Evolutionary conservation across 2,797 vertebrate genomes (phyloP).

Genomic region (Hyperoplus immaculatus): DNA sequence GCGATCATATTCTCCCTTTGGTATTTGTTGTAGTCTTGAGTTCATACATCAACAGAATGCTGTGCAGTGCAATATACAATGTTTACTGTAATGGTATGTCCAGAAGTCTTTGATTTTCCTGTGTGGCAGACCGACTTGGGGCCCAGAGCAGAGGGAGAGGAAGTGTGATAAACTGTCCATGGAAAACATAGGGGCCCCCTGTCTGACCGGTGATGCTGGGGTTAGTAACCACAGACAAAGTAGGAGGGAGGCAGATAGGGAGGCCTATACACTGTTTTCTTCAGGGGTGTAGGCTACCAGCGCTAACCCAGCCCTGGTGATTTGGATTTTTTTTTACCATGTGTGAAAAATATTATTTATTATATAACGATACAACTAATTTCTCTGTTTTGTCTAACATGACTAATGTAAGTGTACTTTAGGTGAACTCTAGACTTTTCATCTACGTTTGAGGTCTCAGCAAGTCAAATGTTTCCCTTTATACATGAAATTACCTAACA

Average conservation of each 20-base stretch:
- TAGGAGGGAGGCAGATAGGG: conserved; percentile 60
- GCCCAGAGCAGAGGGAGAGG: conserved; percentile 61
- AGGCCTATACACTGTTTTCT: conserved; percentile 34
- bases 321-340: neutral
- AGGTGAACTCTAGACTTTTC: too few species aligned
- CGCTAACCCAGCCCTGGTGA: conserved; percentile 5
- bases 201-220: conserved; percentile 54
- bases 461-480: too few species aligned
- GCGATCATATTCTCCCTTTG: conserved; percentile 41
- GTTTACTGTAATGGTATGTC: conserved; percentile 56
- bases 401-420: neutral
- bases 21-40: conserved; percentile 34
- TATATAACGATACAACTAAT: neutral
- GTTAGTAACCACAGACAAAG: conserved; percentile 69
- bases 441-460: too few species aligned
- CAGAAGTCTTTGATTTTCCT: conserved; percentile 69
- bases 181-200: conserved; percentile 64
- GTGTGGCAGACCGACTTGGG: conserved; percentile 57
- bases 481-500: too few species aligned
- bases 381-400: neutral
- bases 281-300: conserved; percentile 13
- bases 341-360: conserved; percentile 13
- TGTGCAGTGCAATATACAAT: conserved; percentile 38
- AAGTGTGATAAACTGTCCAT: conserved; percentile 74
- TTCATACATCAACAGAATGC: conserved; percentile 54